Percentiles rank a stretch among this genome's conserved stretches.
Evolutionary conservation across 64 coral and sea anemone species (phyloP).

Genomic region (Stylophora pistillata): DNA sequence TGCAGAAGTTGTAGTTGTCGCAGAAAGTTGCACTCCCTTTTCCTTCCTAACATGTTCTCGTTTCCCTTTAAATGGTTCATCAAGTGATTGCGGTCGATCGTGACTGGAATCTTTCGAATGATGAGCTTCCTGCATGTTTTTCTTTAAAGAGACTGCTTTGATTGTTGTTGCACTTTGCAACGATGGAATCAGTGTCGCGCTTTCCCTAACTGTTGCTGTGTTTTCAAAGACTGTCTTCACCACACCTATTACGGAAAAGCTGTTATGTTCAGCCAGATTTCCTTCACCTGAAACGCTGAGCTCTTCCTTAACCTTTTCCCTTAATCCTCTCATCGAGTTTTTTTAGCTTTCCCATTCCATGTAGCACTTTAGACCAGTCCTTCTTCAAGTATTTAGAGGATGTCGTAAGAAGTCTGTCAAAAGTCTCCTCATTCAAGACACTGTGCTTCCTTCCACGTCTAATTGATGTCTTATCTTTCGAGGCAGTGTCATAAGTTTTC

Average conservation of each 20-base stretch:
- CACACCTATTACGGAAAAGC: not conserved
- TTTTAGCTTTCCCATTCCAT: conserved; percentile 28
- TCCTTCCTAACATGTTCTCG: not conserved
- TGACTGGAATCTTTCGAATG: not conserved
- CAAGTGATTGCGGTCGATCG: not conserved
- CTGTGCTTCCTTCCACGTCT: not conserved
- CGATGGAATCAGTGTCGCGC: not conserved
- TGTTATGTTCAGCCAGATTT: not conserved
- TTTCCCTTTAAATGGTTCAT: not conserved
- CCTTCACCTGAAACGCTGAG: not conserved
- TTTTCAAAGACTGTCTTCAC: not conserved
- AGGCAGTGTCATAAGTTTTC: not conserved
- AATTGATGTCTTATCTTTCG: not conserved
- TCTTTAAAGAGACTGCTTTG: not conserved
- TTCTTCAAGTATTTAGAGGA: conserved; percentile 39
- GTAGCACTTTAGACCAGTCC: conserved; percentile 44
- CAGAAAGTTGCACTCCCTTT: not conserved
- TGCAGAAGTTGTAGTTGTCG: not conserved
- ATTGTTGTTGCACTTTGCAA: not conserved
- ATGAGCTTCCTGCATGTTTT: not conserved
- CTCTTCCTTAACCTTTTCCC: not conserved
- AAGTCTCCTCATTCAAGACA: conserved; percentile 24
- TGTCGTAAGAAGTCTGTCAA: conserved; percentile 25
- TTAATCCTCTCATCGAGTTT: conserved; percentile 28
- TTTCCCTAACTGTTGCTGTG: not conserved